Evolutionary conservation across 2,888 invertebrate genomes (phyloP).

Genomic region (Agrotis ipsilon): DNA sequence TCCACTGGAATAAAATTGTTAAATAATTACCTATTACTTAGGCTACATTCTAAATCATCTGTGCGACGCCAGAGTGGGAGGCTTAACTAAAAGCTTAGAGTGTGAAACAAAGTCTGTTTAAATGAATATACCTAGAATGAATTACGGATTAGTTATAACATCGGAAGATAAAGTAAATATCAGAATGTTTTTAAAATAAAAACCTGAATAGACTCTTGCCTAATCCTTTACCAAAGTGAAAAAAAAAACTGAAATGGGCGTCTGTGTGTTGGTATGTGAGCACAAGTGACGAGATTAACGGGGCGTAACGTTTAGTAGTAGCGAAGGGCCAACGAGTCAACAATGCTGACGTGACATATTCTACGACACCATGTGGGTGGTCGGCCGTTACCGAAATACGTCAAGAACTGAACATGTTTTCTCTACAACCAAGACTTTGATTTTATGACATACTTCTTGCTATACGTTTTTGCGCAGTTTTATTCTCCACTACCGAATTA

Average conservation of each 20-base stretch:
- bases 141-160: not conserved
- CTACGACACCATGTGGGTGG: constrained; percentile 84
- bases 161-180: constrained; percentile 6
- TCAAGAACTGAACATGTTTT: constrained; percentile 31
- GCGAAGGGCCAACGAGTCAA: constrained; percentile 81
- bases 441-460: not conserved
- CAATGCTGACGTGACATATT: constrained; percentile 82
- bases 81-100: not conserved
- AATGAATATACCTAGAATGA: not conserved
- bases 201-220: constrained; percentile 16
- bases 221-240: constrained; percentile 39
- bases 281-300: constrained; percentile 74
- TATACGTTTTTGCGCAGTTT: too few relatives aligned
- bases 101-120: not conserved
- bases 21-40: too few relatives aligned
- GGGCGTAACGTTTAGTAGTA: constrained; percentile 83
- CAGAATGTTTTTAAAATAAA: constrained; percentile 1
- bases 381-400: constrained; percentile 48
- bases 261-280: constrained; percentile 63
- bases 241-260: constrained; percentile 31
- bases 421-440: constrained; percentile 2
- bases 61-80: too few relatives aligned
- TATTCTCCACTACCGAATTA: too few relatives aligned
- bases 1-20: too few relatives aligned
- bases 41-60: too few relatives aligned